Evolutionary conservation across 2,888 invertebrate species (phyloP).

Genomic region (Euclidia mi): DNA sequence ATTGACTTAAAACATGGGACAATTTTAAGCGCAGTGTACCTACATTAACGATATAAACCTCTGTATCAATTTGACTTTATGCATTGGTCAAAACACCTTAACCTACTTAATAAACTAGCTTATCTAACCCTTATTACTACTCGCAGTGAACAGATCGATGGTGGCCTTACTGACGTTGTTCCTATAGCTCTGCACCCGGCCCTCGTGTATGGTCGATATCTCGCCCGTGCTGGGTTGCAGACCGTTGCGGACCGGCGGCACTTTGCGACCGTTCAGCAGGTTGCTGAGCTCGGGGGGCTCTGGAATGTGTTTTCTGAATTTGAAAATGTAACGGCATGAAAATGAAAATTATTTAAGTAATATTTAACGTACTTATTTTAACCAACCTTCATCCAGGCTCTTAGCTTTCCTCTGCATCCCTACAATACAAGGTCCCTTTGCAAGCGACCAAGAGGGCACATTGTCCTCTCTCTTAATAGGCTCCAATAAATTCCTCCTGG

Average conservation of each 20-base stretch:
- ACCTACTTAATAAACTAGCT: constrained; percentile 18
- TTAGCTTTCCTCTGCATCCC: constrained; percentile 75
- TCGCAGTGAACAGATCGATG: constrained; percentile 70
- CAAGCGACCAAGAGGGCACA: constrained; percentile 83
- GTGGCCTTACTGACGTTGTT: constrained; percentile 71
- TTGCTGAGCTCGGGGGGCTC: constrained; percentile 48
- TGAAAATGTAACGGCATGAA: too few relatives aligned
- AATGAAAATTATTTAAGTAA: too few relatives aligned
- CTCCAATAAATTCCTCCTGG: constrained; percentile 81
- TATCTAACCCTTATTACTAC: constrained; percentile 50
- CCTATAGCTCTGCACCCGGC: constrained; percentile 74
- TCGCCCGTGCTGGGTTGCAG: constrained; percentile 76
- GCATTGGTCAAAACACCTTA: too few relatives aligned
- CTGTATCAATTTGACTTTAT: too few relatives aligned
- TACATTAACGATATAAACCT: too few relatives aligned
- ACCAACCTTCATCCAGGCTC: constrained; percentile 57
- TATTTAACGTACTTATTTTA: too few relatives aligned
- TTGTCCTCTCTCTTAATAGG: constrained; percentile 79
- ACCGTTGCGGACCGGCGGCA: constrained; percentile 76
- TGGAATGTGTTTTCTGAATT: too few relatives aligned
- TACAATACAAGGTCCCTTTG: constrained; percentile 82
- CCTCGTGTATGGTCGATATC: constrained; percentile 84
- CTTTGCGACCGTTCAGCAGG: constrained; percentile 72
- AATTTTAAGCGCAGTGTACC: too few relatives aligned
- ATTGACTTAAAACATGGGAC: too few relatives aligned